These are phyloP conservation scores for Drosophila pseudotakahashii DNA, from an alignment of 2,888 invertebrate species.

Conservation along the genomic window DNA sequence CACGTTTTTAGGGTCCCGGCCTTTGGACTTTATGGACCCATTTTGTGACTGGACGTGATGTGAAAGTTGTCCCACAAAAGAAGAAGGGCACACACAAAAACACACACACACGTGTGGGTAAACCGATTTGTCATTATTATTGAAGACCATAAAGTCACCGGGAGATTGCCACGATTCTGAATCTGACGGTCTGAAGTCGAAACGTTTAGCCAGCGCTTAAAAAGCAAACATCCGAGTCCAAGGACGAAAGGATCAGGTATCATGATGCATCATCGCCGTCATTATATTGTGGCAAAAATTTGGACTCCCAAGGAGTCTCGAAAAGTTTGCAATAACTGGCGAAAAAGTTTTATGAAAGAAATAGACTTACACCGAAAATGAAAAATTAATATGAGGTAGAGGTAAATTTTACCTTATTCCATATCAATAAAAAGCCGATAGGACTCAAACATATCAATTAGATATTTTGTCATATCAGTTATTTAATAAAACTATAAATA, in stretches of 20 bases:
- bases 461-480: no score
- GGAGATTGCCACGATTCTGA: constrained; percentile 5
- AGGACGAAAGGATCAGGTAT: constrained; percentile 23
- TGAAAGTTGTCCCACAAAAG: constrained; percentile 51
- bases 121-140: constrained; percentile 78
- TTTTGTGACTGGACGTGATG: constrained; percentile 67
- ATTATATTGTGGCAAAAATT: neutral
- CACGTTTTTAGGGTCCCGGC: constrained; percentile 65
- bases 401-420: no score
- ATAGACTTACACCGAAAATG: no score
- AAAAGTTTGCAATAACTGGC: no score
- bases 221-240: constrained; percentile 36
- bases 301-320: no score
- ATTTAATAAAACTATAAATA: no score
- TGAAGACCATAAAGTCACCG: constrained; percentile 56
- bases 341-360: no score
- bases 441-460: no score
- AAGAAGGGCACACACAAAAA: neutral
- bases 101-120: constrained; percentile 24
- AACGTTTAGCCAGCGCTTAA: constrained; percentile 71
- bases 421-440: no score
- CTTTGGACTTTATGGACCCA: constrained; percentile 73
- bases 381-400: no score
- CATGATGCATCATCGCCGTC: constrained; percentile 30
- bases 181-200: constrained; percentile 46